Conservation (phyloP, 2,113 vertebrate species). For the Brachypodius melanocephalos region DNA sequence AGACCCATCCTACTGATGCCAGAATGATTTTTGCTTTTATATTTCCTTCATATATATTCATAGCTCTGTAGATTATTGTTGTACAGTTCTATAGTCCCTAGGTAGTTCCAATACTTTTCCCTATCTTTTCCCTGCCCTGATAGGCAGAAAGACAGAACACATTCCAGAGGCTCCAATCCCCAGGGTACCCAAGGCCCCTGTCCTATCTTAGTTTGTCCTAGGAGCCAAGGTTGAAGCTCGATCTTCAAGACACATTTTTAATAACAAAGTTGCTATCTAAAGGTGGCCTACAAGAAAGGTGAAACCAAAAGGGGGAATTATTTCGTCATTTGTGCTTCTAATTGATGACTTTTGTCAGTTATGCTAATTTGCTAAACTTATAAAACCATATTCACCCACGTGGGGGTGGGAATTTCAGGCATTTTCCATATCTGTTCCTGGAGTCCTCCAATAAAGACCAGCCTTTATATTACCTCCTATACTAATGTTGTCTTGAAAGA, state of each 20-base stretch:
- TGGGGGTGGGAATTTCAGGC: accelerated
- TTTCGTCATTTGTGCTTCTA: not conserved
- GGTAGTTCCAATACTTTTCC: not conserved
- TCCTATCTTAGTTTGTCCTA: not conserved
- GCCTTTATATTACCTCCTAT: not conserved
- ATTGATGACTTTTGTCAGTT: not conserved
- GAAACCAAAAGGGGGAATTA: not conserved
- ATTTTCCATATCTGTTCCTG: not conserved
- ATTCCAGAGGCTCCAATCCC: not conserved
- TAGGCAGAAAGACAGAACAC: not conserved
- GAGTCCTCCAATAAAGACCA: not conserved
- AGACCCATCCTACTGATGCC: not conserved
- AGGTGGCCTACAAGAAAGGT: not conserved
- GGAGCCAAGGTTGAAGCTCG: not conserved
- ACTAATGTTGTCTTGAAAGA: not conserved
- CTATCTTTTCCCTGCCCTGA: not conserved
- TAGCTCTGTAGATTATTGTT: not conserved
- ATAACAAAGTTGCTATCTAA: not conserved
- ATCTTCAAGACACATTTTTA: not conserved
- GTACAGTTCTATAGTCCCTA: not conserved
- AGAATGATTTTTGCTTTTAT: not conserved
- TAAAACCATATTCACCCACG: accelerated
- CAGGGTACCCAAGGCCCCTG: accelerated
- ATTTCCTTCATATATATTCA: not conserved
- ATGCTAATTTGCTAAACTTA: not conserved